A percentile compares a stretch with the other conserved stretches of the same genome.
Conservation (phyloP, 1,140 invertebrate genomes). For the Aphaenogaster rudis region DNA sequence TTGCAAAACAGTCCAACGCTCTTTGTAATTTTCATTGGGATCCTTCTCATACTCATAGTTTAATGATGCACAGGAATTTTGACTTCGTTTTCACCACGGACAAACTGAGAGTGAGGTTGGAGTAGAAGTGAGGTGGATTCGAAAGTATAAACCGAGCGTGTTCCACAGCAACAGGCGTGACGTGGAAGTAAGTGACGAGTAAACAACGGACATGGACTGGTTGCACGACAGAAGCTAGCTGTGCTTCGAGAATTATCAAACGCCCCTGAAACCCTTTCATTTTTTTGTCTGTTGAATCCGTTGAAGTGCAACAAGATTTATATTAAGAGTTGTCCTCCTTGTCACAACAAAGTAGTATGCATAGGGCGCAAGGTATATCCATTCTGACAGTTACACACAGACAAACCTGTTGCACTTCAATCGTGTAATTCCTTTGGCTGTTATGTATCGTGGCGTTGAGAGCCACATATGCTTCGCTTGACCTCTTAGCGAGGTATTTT, state of each 20-base stretch:
- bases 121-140: slow-evolving; percentile 85
- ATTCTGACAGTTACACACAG: neutral
- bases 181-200: slow-evolving; percentile 85
- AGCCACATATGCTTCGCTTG: slow-evolving; percentile 81
- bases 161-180: slow-evolving; percentile 82
- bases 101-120: slow-evolving; percentile 86
- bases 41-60: slow-evolving; percentile 82
- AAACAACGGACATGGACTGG: slow-evolving; percentile 81
- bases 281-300: slow-evolving; percentile 74
- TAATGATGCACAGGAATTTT: slow-evolving; percentile 85
- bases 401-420: slow-evolving; percentile 77
- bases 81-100: slow-evolving; percentile 85
- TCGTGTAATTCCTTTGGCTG: slow-evolving; percentile 74
- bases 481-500: slow-evolving; percentile 74
- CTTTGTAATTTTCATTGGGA: slow-evolving; percentile 75
- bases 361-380: neutral
- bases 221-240: slow-evolving; percentile 85
- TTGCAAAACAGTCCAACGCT: neutral
- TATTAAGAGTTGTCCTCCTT: neutral
- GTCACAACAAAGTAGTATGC: slow-evolving; percentile 13
- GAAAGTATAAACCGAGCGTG: slow-evolving; percentile 82
- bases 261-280: slow-evolving; percentile 72
- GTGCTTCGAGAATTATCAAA: slow-evolving; percentile 83
- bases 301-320: slow-evolving; percentile 80
- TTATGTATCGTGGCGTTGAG: slow-evolving; percentile 77